phyloP scores from a whole-genome alignment of 2,797 vertebrate species.

The Babyrousa celebensis region DNA sequence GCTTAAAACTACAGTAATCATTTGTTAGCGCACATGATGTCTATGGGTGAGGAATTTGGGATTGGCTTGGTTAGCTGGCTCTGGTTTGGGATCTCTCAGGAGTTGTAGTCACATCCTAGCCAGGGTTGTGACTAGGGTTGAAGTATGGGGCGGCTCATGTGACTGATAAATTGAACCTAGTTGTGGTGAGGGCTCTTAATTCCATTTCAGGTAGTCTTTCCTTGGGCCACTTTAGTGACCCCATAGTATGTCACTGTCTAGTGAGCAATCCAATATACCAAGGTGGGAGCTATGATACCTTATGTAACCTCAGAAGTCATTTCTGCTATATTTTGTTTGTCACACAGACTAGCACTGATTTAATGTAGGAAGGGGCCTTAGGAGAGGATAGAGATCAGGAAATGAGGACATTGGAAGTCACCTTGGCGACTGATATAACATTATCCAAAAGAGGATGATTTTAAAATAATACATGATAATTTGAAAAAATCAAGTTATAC shows the following conservation, averaged over 20 bases:
- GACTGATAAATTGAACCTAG: neutral
- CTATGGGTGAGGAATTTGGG: neutral
- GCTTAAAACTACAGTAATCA: neutral
- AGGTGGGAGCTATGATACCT: neutral
- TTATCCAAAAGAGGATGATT: neutral
- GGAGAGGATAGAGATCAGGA: neutral
- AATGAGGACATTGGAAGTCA: neutral
- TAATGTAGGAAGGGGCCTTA: neutral
- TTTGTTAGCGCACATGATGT: neutral
- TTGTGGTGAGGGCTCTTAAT: neutral
- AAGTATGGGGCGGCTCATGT: neutral
- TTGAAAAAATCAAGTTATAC: neutral
- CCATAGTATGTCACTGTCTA: neutral
- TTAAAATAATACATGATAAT: neutral
- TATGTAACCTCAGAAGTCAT: neutral
- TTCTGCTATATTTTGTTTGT: neutral
- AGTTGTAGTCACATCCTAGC: neutral
- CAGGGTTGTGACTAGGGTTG: neutral
- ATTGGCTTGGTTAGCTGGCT: neutral
- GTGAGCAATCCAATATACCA: neutral
- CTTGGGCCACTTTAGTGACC: neutral
- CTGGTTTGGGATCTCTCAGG: neutral
- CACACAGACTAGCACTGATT: neutral
- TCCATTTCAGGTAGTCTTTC: neutral
- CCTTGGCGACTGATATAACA: neutral